phyloP scores from a whole-genome alignment of 1,140 invertebrate species.

The Cydia splendana region DNA sequence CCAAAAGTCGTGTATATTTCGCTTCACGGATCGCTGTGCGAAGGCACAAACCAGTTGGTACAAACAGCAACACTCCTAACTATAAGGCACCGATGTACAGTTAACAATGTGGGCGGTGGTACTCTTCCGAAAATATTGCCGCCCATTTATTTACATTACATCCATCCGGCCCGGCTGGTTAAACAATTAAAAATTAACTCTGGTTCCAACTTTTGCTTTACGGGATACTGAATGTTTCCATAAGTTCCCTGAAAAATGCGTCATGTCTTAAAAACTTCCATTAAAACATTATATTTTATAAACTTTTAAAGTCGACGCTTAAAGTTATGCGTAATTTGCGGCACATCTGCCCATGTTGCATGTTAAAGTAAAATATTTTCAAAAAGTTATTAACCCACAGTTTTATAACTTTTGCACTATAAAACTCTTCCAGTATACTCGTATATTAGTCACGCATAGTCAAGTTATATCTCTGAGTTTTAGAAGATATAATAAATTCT shows the following conservation, averaged over 20 bases:
- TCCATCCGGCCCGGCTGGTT: constrained; percentile 6
- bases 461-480: background rate
- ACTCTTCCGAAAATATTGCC: constrained; percentile 2
- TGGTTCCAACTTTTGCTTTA: constrained; percentile 9
- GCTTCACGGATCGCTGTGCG: background rate
- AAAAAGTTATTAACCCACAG: background rate
- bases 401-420: background rate
- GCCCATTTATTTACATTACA: background rate
- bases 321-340: background rate
- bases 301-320: background rate
- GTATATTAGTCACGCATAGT: background rate
- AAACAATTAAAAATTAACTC: constrained; percentile 24
- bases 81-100: too few relatives aligned
- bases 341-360: background rate
- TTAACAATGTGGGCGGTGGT: background rate
- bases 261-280: too few relatives aligned
- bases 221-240: background rate
- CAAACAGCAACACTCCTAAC: too few relatives aligned
- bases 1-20: background rate
- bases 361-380: background rate
- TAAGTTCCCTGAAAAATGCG: background rate
- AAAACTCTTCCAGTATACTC: background rate
- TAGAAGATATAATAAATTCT: background rate
- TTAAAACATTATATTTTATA: background rate
- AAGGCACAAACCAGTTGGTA: background rate